Base-by-base conservation (phyloP, 2,888 invertebrate species). In the Pyrrhosoma nymphula region DNA sequence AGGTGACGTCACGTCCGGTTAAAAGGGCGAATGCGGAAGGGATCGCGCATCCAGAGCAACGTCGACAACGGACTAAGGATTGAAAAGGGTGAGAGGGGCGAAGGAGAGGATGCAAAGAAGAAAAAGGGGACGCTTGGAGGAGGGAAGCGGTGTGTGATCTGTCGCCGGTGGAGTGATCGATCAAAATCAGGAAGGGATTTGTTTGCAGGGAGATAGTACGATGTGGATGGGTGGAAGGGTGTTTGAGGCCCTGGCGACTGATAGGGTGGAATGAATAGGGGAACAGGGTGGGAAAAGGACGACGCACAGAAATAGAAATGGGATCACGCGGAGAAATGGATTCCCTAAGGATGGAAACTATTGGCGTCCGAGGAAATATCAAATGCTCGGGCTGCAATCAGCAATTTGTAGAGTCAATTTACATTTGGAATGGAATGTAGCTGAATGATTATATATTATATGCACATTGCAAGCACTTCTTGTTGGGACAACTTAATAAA, bases 131-230 rank as follows among this genome's bases (percentile, higher is more conserved):
- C 39, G 18, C 20, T 30, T 47, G 39, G 39, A 60, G 60, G 35
- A 30, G 91, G 47, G 30, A 91, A 35, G 23, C 30, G 60, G 56
- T 20, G 91, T 20, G 91, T 39, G 88, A 88, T 88, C 39, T 39
- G 88, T 47, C 39, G 88, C 39, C 26, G 88, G 88, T 18, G 30
- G 18, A 89, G 56, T 91, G 60, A 91, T 91, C 91, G 91, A 91
- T 91, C 91, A 91, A 91, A 91, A 91, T 91, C 91, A 91, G 91
- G 91, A 91, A 91, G 91, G 91, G 91, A 60, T 91, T 91, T 63
- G 91, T 91, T 91, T 60, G 91, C 90, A n/a, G 47, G 47, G 47
- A 47, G 47, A 47, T 47, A 18, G 88, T 23, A 2, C 47, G 47
- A 47, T 47, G n/a, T n/a, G 47, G 47, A 8, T 47, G 18, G 88